Evolutionary conservation across 2,888 invertebrate genomes (phyloP).

Genomic region (Aphodius granarius): DNA sequence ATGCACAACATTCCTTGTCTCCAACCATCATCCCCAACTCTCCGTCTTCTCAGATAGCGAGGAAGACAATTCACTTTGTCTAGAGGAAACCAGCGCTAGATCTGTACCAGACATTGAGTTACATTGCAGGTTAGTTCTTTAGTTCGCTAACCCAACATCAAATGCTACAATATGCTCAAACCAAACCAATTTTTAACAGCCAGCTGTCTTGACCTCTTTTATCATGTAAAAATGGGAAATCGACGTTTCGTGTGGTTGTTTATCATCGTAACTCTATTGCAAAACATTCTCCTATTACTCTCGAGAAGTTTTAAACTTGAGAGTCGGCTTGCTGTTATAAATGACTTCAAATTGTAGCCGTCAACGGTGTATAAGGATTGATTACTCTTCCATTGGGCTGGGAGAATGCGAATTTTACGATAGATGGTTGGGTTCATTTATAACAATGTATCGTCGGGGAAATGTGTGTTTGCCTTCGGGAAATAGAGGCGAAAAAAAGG

Average conservation of each 20-base stretch:
- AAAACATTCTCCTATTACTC: too few relatives aligned
- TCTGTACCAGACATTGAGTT: constrained; percentile 83
- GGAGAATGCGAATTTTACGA: background rate
- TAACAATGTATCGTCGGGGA: background rate
- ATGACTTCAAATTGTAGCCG: background rate
- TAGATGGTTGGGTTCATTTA: background rate
- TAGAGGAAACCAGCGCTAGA: constrained; percentile 70
- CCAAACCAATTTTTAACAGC: background rate
- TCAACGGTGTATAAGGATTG: background rate
- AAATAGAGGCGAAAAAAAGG: background rate
- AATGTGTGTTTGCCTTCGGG: background rate
- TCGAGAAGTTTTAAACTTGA: background rate
- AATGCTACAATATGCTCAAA: background rate
- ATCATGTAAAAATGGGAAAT: too few relatives aligned
- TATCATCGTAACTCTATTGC: too few relatives aligned
- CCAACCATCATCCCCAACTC: constrained; percentile 67
- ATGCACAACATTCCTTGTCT: constrained; percentile 76
- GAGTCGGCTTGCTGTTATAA: background rate
- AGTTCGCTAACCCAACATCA: background rate
- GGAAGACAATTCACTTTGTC: constrained; percentile 68
- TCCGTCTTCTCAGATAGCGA: constrained; percentile 78
- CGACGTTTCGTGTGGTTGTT: background rate
- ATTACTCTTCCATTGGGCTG: background rate
- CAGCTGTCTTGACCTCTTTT: too few relatives aligned
- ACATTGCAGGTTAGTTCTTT: constrained; percentile 61